Evolutionary conservation across 2,113 vertebrate genomes (phyloP), one percentile per base, ranked within the genome.

Genomic region (Xiphophorus couchianus): DNA sequence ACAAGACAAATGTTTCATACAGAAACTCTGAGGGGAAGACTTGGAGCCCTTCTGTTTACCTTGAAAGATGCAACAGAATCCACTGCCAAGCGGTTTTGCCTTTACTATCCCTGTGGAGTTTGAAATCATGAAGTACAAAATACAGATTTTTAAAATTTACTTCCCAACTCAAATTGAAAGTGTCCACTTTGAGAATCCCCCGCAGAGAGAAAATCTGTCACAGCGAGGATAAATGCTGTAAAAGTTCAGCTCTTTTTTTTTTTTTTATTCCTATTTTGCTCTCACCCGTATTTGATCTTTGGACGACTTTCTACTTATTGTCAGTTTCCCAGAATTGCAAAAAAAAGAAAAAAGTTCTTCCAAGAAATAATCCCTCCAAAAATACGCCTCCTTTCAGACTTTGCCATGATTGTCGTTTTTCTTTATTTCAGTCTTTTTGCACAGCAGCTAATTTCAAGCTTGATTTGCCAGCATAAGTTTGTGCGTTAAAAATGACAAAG

Each of bases 361-460:
- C 19, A 58, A 11, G 25, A 58, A 58, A 58, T 6, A 58, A 25
- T n/a, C 25, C 22, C 6, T n/a, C 3, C 7, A 58, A 11, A 58
- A 58, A 58, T 58, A 58, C 22, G 9, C 51, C 51, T 58, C 51
- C 51, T 58, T 51, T 25, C 8, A n/a, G 22, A 25, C 51, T 58
- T 58, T 58, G 51, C 51, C 51, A 58, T 58, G 8, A n/a, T 25
- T 22, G 17, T 48, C 44, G 17, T 48, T 17, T 48, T 58, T 58
- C 51, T n/a, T n/a, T 9, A 54, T 58, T 58, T n/a, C 51, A 58
- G 51, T 58, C 22, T 25, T 58, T 58, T 58, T 58, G 51, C 2
- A 58, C 51, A 58, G 51, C 51, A 58, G 51, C 25, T 58, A 58
- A 58, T 58, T 58, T 58, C 51, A 58, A 58, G 51, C 51, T 58